Conservation (phyloP, 2,888 invertebrate genomes). For the Drosophila suboccidentalis region DNA sequence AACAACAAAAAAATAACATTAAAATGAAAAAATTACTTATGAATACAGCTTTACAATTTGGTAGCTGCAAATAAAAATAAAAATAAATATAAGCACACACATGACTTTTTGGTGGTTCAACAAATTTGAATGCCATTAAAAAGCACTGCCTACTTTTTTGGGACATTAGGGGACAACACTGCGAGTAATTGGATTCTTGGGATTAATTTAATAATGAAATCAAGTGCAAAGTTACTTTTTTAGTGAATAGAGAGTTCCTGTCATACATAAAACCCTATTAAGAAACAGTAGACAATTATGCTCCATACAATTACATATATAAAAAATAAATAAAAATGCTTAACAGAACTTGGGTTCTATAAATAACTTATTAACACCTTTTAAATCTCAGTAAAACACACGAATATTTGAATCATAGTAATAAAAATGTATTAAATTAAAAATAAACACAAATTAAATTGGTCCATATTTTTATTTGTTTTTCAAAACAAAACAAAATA, state of each 20-base stretch:
- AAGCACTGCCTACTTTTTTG: conserved; percentile 59
- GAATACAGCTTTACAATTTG: conserved; percentile 53
- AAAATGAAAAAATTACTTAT: conserved; percentile 41
- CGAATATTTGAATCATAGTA: neutral
- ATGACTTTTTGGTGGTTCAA: conserved; percentile 12
- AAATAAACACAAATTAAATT: neutral
- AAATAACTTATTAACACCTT: no score
- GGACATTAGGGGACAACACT: conserved; percentile 10
- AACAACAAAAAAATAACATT: conserved; percentile 26
- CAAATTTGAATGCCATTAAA: conserved; percentile 57
- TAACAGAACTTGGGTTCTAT: no score
- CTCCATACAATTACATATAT: no score
- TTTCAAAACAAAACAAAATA: neutral
- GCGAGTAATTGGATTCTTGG: conserved; percentile 4
- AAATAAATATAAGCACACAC: conserved; percentile 30
- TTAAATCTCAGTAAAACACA: neutral
- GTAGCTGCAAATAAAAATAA: conserved; percentile 33
- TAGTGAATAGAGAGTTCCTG: no score
- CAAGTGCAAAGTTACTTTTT: neutral
- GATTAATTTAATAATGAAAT: neutral
- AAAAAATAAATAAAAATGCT: neutral
- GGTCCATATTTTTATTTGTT: neutral
- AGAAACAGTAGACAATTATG: neutral
- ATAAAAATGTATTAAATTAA: neutral
- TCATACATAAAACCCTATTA: no score